These are phyloP conservation scores for Agrenia bidenticulata DNA, from an alignment of 2,888 invertebrate species.

Conservation along the genomic window DNA sequence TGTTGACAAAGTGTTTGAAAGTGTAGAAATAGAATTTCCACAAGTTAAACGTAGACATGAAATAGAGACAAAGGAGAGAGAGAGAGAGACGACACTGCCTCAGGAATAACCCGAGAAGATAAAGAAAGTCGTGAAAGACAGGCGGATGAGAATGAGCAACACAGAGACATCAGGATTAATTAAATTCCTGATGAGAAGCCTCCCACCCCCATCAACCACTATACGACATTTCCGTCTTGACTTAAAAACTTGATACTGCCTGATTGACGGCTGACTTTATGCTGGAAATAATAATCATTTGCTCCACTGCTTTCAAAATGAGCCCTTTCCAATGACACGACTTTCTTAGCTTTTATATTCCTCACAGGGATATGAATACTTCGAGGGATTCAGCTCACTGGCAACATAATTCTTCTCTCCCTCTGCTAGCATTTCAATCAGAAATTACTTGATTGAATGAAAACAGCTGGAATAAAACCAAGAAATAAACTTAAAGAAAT, in stretches of 20 bases:
- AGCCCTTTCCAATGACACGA: not conserved
- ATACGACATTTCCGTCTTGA: slow-evolving; percentile 35
- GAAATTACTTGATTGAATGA: slow-evolving; percentile 6
- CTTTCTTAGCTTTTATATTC: no score
- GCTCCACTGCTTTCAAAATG: slow-evolving; percentile 14
- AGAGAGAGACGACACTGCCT: not conserved
- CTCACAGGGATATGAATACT: no score
- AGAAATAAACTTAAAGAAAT: not conserved
- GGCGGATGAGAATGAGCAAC: slow-evolving; percentile 22
- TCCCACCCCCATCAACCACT: slow-evolving; percentile 7
- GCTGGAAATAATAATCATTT: slow-evolving; percentile 34
- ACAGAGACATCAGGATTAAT: slow-evolving; percentile 47
- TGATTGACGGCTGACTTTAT: slow-evolving; percentile 52
- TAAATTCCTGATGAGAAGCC: slow-evolving; percentile 51
- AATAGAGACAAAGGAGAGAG: not conserved
- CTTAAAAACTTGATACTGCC: slow-evolving; percentile 48
- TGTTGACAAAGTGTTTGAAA: no score
- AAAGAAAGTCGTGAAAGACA: slow-evolving; percentile 1
- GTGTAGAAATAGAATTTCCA: no score
- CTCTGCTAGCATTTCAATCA: no score
- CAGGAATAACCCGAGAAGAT: not conserved
- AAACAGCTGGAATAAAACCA: not conserved
- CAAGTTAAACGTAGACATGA: not conserved
- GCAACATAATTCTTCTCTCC: no score
- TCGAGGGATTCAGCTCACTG: no score